Evolutionary conservation across 2,888 invertebrate species (phyloP), one percentile per base, ranked within the genome.

Genomic region (Sturmia bella): DNA sequence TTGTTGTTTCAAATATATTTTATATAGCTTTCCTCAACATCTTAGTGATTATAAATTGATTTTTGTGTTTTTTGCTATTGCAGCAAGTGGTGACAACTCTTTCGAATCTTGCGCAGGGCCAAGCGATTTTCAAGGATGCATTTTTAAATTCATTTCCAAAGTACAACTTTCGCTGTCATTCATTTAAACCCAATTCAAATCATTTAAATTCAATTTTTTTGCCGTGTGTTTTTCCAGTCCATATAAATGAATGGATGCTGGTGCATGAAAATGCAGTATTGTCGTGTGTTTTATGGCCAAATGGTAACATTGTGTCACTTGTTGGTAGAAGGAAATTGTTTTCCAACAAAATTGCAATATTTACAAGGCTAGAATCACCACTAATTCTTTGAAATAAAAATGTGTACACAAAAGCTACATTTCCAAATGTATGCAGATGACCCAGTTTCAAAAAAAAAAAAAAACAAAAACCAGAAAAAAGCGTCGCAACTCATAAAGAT

Each of bases 261-360:
- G 43, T 68, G 54, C 32, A n/a, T 56, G 7, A 43, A 24, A n/a
- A 43, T 43, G 15, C 15, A 15, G 32, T 32, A 32, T 15, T 59
- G 41, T 41, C 13, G 68, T 56, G 17, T 17, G 32, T 68, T n/a
- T 3, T 56, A 76, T 32, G 24, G 52, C 43, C 41, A 56, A 72
- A 32, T 59, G 32, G 64, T 59, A 59, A 66, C 66, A 72, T 72
- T 76, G 70, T 70, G 66, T 41, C 48, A 73, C 45, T 68, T 50
- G 48, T 69, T 61, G 50, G 50, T 52, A 39, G 54, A 80, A 61
- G 66, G 48, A 63, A 63, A 64, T 63, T 63, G 27, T 78, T 69
- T 81, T 69, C 68, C 63, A 69, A 64, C 77, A 74, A 77, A 73
- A 81, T 63, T 73, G 68, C 68, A 77, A 72, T 41, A 68, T 72